These are phyloP conservation scores for Ptychadena robeensis DNA, from an alignment of 2,797 vertebrate species.

Conservation along the genomic window DNA sequence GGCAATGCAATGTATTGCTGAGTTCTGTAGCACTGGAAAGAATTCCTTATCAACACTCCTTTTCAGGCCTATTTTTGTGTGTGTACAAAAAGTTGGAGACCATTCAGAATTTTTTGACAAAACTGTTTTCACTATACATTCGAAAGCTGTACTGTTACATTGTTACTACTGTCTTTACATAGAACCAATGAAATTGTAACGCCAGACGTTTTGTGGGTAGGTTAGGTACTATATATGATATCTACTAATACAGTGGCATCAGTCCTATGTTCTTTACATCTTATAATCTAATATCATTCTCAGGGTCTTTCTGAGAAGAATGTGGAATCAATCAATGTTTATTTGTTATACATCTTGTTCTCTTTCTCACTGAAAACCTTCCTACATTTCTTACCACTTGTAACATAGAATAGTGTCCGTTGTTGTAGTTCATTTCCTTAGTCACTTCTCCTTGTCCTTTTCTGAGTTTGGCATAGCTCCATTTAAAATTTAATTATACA, in stretches of 20 bases:
- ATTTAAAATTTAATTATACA: background rate
- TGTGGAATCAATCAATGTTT: slow-evolving; percentile 1
- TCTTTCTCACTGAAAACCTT: background rate
- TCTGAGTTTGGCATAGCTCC: background rate
- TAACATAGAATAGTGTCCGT: background rate
- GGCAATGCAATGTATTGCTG: slow-evolving; percentile 48
- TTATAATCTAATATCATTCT: background rate
- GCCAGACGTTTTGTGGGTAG: slow-evolving; percentile 16
- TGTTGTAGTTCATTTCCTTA: background rate
- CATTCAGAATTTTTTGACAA: slow-evolving; percentile 61
- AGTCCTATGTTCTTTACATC: slow-evolving; percentile 9
- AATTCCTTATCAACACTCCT: slow-evolving; percentile 50
- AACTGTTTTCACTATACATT: slow-evolving; percentile 2
- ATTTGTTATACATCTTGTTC: background rate
- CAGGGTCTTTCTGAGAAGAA: slow-evolving; percentile 12
- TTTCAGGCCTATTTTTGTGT: slow-evolving; percentile 61
- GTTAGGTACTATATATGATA: slow-evolving; percentile 30
- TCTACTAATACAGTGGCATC: slow-evolving; percentile 4
- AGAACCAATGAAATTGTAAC: background rate
- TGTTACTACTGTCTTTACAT: slow-evolving; percentile 22
- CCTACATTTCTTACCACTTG: background rate
- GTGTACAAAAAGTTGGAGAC: slow-evolving; percentile 51
- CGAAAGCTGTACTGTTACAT: slow-evolving; percentile 20
- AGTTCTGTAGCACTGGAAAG: slow-evolving; percentile 57
- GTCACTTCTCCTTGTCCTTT: background rate